Conservation (phyloP, 2,113 vertebrate genomes). For the Seriola quinqueradiata region DNA sequence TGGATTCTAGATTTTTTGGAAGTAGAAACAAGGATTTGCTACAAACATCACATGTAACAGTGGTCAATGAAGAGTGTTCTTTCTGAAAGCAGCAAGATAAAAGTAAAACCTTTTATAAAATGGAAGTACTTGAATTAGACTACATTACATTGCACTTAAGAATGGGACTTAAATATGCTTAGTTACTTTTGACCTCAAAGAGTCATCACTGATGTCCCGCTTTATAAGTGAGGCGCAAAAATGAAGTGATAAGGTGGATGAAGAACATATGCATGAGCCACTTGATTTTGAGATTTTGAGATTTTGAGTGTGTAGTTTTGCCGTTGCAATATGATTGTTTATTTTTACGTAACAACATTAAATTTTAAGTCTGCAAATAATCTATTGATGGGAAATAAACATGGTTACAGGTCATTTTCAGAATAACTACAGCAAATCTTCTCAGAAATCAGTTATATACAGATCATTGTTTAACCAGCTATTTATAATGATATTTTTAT, state of each 20-base stretch:
- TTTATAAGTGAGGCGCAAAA: too few species aligned
- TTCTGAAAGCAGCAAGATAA: not conserved
- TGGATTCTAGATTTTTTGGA: not conserved
- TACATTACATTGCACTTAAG: not conserved
- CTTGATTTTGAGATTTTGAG: not conserved
- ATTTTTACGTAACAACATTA: not conserved
- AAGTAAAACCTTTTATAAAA: not conserved
- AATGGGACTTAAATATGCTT: not conserved
- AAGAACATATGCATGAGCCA: too few species aligned
- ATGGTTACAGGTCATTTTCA: not conserved
- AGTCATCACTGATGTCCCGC: too few species aligned
- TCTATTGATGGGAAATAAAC: not conserved
- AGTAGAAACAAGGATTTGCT: not conserved
- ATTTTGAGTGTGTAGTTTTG: not conserved
- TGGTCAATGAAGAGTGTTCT: not conserved
- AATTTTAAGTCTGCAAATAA: not conserved
- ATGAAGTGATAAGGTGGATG: too few species aligned
- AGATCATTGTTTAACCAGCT: constrained; percentile 9
- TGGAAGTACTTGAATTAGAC: not conserved
- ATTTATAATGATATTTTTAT: constrained; percentile 3
- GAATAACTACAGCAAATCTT: not conserved
- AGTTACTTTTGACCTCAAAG: not conserved
- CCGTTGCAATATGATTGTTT: too few species aligned
- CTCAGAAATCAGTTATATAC: not conserved
- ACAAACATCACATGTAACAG: not conserved